Evolutionary conservation across 2,113 vertebrate species (phyloP), one percentile per base, ranked within the genome.

Genomic region (Myodes glareolus): DNA sequence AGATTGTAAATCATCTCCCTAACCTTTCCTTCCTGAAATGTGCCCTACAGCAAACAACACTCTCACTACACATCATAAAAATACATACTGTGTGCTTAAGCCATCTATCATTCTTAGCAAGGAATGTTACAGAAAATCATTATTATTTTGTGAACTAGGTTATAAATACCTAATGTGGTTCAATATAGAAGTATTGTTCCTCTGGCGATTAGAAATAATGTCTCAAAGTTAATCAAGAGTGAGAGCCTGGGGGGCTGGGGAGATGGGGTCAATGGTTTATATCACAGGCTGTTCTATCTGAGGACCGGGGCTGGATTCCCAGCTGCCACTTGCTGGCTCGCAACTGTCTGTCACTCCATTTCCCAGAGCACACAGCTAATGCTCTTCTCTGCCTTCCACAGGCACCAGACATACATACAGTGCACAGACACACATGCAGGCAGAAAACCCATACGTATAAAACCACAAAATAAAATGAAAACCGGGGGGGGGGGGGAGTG

Each of bases 191-290:
- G 84, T 88, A 9, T 52, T 91, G 29, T 61, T 92, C 29, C 70
- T 91, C 0, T 81, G 76, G 27, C 29, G 72, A 81, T 5, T 94
- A 23, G 36, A 42, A 90, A 85, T 73, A 90, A 80, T 73, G 27
- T 94, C 58, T 88, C 85, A 5, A 80, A 81, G 65, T 88, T 80
- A 94, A 63, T 80, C 63, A 91, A 94, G n/a, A 92, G 33, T 94
- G 9, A 94, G 5, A 25, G 7, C 80, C 27, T 47, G 63, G 61
- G n/a, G 17, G 29, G 39, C 61, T 67, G 4, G 8, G 45, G 27
- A 84, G 13, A 45, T 31, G 2, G 14, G 14, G 42, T 27, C 36
- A 82, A 6, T 61, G 52, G 52, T 61, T 61, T 27, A 2, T 39
- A 58, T 27, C 52, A 61, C 55, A 39, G 80, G 55, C 52, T 47